These are phyloP conservation scores for Temnothorax longispinosus DNA, from an alignment of 1,140 invertebrate genomes.

Conservation along the genomic window DNA sequence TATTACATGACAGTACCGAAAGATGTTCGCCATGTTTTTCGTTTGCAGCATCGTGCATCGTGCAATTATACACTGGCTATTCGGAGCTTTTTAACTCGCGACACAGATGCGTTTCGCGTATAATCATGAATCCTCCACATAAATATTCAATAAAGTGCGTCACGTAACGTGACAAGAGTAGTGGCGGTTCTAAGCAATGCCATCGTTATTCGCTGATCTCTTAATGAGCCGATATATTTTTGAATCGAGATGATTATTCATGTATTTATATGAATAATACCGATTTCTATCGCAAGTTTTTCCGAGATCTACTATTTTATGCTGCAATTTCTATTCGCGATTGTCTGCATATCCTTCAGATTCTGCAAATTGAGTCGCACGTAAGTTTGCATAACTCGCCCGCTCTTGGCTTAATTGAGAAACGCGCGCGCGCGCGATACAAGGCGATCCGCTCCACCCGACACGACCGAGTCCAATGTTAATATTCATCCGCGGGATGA, in stretches of 20 bases:
- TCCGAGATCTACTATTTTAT: neutral
- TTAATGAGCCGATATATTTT: neutral
- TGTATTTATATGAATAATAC: neutral
- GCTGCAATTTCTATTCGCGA: neutral
- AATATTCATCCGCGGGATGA: conserved; percentile 46
- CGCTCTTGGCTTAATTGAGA: conserved; percentile 15
- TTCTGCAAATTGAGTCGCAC: neutral
- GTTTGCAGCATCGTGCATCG: neutral
- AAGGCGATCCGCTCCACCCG: conserved; percentile 27
- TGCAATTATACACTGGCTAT: conserved; percentile 30
- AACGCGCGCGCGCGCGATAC: neutral
- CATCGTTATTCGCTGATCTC: neutral
- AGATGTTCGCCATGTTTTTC: conserved; percentile 2
- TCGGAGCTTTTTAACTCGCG: neutral
- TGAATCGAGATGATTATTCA: neutral
- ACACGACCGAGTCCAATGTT: conserved; percentile 21
- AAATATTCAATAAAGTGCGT: neutral
- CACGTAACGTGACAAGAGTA: neutral
- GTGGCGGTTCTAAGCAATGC: neutral
- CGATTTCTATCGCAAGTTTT: neutral
- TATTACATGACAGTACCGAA: conserved; percentile 22
- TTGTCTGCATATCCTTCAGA: conserved; percentile 12
- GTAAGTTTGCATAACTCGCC: conserved; percentile 21
- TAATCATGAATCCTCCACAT: neutral
- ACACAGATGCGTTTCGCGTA: neutral